Evolutionary conservation across 1,140 invertebrate genomes (phyloP).

Genomic region (Lutraria rhynchaena): DNA sequence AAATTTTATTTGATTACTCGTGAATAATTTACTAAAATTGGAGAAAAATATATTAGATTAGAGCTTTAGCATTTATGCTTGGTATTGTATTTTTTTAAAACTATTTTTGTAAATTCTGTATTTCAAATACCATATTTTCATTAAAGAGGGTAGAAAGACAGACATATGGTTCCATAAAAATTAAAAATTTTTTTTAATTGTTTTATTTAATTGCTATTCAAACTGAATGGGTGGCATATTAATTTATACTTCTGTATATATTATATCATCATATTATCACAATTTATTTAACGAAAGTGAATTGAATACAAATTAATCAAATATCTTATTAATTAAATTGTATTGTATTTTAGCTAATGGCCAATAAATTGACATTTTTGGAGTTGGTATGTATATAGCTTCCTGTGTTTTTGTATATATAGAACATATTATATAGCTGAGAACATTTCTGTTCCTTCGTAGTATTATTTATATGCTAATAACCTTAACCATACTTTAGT

Average conservation of each 20-base stretch:
- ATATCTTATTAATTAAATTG: not conserved
- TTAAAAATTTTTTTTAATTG: not conserved
- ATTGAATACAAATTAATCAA: not conserved
- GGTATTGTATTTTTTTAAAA: too few relatives aligned
- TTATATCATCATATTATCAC: not conserved
- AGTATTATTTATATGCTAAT: not conserved
- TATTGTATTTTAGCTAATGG: conserved; percentile 37
- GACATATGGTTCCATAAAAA: not conserved
- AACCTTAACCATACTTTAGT: not conserved
- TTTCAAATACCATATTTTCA: too few relatives aligned
- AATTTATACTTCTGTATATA: not conserved
- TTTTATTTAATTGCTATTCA: not conserved
- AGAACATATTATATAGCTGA: not conserved
- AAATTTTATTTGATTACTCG: too few relatives aligned
- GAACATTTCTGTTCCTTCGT: too few relatives aligned
- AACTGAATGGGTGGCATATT: not conserved
- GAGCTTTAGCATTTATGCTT: too few relatives aligned
- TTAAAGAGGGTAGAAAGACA: not conserved
- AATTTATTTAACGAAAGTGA: not conserved
- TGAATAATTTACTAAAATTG: too few relatives aligned
- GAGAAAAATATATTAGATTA: too few relatives aligned
- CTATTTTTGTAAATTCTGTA: too few relatives aligned
- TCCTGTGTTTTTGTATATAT: not conserved
- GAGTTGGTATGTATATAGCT: conserved; percentile 31
- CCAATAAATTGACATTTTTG: conserved; percentile 22